These are phyloP conservation scores for Drosophila birchii DNA, from an alignment of 2,888 invertebrate genomes.

Conservation along the genomic window DNA sequence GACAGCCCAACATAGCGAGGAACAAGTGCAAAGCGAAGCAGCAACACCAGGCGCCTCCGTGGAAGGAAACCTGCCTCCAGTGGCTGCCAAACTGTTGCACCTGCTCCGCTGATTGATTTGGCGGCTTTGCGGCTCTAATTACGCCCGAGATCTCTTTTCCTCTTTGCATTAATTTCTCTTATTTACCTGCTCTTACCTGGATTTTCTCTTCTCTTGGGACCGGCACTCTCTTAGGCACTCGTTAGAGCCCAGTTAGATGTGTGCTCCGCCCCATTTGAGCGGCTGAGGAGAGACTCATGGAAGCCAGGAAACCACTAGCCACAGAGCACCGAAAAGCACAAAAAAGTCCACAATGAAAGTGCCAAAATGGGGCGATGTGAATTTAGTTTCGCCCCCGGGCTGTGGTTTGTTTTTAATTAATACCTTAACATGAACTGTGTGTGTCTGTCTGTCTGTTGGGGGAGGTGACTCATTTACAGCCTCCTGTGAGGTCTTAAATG, in stretches of 20 bases:
- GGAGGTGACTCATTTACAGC: conserved; percentile 15
- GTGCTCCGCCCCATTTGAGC: conserved; percentile 65
- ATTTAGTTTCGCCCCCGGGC: conserved; percentile 22
- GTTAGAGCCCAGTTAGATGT: conserved; percentile 33
- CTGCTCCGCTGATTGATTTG: conserved; percentile 66
- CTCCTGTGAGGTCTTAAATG: conserved; percentile 34
- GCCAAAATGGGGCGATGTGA: conserved; percentile 63
- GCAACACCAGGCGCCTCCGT: conserved; percentile 32
- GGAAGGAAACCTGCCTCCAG: conserved; percentile 72
- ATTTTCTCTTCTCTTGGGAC: conserved; percentile 16
- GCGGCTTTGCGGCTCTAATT: conserved; percentile 38
- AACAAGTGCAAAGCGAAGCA: conserved; percentile 17
- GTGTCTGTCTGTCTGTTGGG: neutral
- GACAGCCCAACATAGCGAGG: conserved; percentile 47
- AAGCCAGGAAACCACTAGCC: conserved; percentile 23
- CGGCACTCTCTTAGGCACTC: conserved; percentile 29
- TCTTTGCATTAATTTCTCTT: conserved; percentile 1
- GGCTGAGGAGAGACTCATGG: conserved; percentile 23
- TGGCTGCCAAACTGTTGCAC: conserved; percentile 66
- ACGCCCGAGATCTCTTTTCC: conserved; percentile 18
- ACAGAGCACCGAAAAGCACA: neutral
- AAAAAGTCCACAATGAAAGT: conserved; percentile 51
- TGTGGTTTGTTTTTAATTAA: conserved; percentile 32
- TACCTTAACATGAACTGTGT: conserved; percentile 41
- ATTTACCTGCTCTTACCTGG: conserved; percentile 17